Evolutionary conservation across 2,888 invertebrate species (phyloP).

Genomic region (Kuschelorhynchus macadamiae): DNA sequence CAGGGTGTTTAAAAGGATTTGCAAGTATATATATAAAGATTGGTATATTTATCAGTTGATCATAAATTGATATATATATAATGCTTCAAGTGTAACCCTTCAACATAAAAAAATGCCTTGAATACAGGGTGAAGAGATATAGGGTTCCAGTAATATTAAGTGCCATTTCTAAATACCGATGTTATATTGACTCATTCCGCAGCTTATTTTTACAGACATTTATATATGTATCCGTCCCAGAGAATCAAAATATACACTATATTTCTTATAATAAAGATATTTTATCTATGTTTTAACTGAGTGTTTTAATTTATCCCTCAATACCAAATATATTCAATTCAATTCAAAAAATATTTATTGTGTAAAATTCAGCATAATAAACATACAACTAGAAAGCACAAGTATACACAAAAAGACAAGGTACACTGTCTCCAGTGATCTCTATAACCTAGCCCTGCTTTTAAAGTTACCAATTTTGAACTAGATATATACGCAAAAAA

Average conservation of each 20-base stretch:
- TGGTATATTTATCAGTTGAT: not conserved
- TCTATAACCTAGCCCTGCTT: too few relatives aligned
- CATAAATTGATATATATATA: too few relatives aligned
- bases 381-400: too few relatives aligned
- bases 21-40: not conserved
- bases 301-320: too few relatives aligned
- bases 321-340: too few relatives aligned
- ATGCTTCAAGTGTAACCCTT: not conserved
- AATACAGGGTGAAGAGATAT: slow-evolving; percentile 17
- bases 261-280: slow-evolving; percentile 36
- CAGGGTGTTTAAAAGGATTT: not conserved
- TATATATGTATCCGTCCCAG: slow-evolving; percentile 37
- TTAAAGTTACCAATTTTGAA: too few relatives aligned
- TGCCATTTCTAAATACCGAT: slow-evolving; percentile 32
- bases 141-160: slow-evolving; percentile 30
- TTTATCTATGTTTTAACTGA: slow-evolving; percentile 34
- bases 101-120: not conserved
- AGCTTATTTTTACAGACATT: slow-evolving; percentile 21
- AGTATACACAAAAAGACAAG: too few relatives aligned
- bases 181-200: slow-evolving; percentile 15
- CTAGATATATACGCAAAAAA: too few relatives aligned
- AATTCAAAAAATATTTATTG: too few relatives aligned
- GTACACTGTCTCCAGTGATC: too few relatives aligned
- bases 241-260: slow-evolving; percentile 28
- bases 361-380: too few relatives aligned